Evolutionary conservation across 2,113 vertebrate species (phyloP).

Genomic region (Phrynosoma blainvillii): DNA sequence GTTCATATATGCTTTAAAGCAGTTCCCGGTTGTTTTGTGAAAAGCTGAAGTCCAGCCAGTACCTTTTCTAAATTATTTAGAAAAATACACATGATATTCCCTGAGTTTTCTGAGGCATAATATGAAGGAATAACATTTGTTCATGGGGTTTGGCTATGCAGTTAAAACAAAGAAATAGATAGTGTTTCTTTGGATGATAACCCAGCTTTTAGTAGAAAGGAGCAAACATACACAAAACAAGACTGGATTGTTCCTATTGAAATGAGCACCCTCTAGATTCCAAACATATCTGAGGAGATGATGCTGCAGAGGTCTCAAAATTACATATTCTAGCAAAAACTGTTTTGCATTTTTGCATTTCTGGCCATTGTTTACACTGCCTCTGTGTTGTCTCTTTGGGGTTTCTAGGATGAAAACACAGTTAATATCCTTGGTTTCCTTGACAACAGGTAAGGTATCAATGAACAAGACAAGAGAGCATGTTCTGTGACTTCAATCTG

Average conservation of each 20-base stretch:
- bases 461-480: neutral
- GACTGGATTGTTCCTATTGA: neutral
- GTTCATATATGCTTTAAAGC: neutral
- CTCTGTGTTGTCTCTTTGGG: neutral
- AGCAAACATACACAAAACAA: neutral
- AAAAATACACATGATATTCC: slow-evolving; percentile 5
- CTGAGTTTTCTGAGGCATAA: neutral
- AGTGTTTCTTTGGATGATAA: neutral
- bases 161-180: neutral
- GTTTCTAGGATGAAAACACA: neutral
- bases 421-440: slow-evolving; percentile 6
- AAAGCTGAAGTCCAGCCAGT: neutral
- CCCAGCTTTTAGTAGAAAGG: neutral
- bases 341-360: neutral
- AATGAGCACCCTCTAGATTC: neutral
- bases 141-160: slow-evolving; percentile 1
- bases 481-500: neutral
- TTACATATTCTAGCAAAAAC: neutral
- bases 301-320: slow-evolving; percentile 1
- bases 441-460: slow-evolving; percentile 21
- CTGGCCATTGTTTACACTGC: neutral
- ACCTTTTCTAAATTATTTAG: slow-evolving; percentile 24
- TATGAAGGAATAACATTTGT: neutral
- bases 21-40: neutral
- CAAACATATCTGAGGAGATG: neutral